These are phyloP conservation scores for Aethina tumida DNA, from an alignment of 1,140 invertebrate species.

Conservation along the genomic window DNA sequence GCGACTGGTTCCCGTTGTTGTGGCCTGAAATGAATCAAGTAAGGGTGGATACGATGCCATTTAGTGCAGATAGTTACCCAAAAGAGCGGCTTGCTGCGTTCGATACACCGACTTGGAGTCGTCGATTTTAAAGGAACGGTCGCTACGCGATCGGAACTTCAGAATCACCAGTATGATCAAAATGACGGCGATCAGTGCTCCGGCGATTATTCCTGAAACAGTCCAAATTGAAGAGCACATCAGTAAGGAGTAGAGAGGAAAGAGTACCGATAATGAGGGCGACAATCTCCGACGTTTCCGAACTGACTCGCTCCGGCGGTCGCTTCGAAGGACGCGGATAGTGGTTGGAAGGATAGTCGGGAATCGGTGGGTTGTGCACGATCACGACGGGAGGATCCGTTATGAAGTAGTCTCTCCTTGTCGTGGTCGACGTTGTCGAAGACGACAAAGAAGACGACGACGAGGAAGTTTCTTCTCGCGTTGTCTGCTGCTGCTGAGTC, in stretches of 20 bases:
- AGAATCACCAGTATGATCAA: slow-evolving; percentile 82
- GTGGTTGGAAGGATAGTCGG: slow-evolving; percentile 16
- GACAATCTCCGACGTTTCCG: slow-evolving; percentile 60
- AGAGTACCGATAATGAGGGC: slow-evolving; percentile 59
- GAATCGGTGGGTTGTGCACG: slow-evolving; percentile 10
- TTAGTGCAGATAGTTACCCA: too few species aligned
- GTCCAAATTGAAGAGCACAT: too few species aligned
- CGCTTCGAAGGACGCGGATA: slow-evolving; percentile 34
- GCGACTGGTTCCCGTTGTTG: slow-evolving; percentile 36
- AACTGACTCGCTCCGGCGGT: slow-evolving; percentile 53
- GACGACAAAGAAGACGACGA: not conserved
- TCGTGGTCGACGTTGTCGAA: slow-evolving; percentile 1
- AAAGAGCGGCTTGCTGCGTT: slow-evolving; percentile 62
- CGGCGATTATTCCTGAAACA: slow-evolving; percentile 64
- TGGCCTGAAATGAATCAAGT: slow-evolving; percentile 38
- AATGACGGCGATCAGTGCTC: slow-evolving; percentile 82
- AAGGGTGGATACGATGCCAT: too few species aligned
- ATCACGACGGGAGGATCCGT: slow-evolving; percentile 10
- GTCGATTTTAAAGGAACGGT: slow-evolving; percentile 84
- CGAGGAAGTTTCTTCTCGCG: slow-evolving; percentile 6
- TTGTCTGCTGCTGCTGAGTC: too few species aligned
- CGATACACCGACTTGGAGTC: slow-evolving; percentile 65
- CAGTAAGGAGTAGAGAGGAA: not conserved
- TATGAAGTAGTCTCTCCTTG: too few species aligned
- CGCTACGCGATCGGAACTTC: slow-evolving; percentile 75